Evolutionary conservation across 2,797 vertebrate species (phyloP), one percentile per base, ranked within the genome.

Genomic region (Pogoniulus pusillus): DNA sequence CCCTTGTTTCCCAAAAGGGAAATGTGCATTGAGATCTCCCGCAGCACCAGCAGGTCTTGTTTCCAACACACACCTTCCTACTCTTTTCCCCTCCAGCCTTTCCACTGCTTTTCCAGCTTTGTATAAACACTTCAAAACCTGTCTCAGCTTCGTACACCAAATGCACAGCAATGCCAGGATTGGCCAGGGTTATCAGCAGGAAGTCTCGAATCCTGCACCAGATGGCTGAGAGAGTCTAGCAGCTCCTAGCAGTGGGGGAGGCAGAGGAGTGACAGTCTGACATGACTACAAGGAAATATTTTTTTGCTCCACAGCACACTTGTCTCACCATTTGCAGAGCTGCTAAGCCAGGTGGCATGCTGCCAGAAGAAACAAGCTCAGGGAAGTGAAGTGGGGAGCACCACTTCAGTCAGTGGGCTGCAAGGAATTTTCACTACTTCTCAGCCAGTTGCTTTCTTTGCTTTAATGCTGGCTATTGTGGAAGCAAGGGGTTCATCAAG

Each of bases 161-260:
- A 57, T 68, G 71, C 54, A 65, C 37, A 88, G 92, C 65, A 45
- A 84, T 88, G 87, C 91, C 87, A 79, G 89, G 32, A 63, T 32
- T 41, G 64, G 89, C 71, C 60, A 6, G 80, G 54, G 54, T 78
- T 87, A 87, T 55, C 85, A 70, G 87, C 82, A 82, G 80, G 76
- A 87, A 82, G 64, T 35, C 93, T 87, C 8, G 3, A 74, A 87
- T 86, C 77, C 77, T 49, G 59, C 53, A 89, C 68, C 93, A 95
- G 91, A 92, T 95, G 93, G 85, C 72, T 84, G 87, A 55, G 68
- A 85, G 72, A 91, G 82, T 92, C 89, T 89, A 92, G 91, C 85
- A 88, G 87, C 92, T 93, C 85, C 55, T 45, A 77, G 19, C 87
- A 86, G 72, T 7, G 82, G 60, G 80, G 74, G 71, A 95, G 83